phyloP scores from a whole-genome alignment of 1,140 invertebrate species.

The Musca domestica region DNA sequence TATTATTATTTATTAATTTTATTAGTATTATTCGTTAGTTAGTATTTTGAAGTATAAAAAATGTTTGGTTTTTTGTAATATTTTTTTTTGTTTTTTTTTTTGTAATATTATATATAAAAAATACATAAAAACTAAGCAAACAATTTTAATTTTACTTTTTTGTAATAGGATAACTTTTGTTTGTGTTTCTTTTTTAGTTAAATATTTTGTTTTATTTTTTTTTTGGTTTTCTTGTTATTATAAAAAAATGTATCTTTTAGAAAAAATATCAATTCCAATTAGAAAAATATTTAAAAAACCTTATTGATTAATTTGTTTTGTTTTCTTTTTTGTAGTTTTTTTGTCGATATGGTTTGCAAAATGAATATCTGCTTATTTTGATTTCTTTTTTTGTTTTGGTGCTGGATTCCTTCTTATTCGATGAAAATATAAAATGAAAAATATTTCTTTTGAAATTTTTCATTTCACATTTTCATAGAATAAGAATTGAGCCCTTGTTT shows the following conservation, averaged over 20 bases:
- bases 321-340: neutral
- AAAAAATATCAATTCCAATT: slow-evolving; percentile 13
- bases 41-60: neutral
- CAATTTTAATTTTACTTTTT: neutral
- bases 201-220: neutral
- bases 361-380: neutral
- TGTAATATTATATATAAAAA: neutral
- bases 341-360: slow-evolving; percentile 1
- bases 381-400: neutral
- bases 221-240: neutral
- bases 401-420: neutral
- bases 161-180: neutral
- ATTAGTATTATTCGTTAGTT: neutral
- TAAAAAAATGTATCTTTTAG: neutral
- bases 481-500: too few species aligned
- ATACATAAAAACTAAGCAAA: neutral
- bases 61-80: neutral
- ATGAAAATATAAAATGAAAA: neutral
- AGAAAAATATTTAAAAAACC: neutral
- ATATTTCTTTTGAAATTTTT: too few species aligned
- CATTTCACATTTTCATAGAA: too few species aligned
- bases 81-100: too few species aligned
- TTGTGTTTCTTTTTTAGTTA: neutral
- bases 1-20: neutral
- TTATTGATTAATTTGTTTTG: too few species aligned